A percentile compares a stretch with the other conserved stretches of the same genome.
Conservation (phyloP, 2,797 vertebrate genomes). For the Trichosurus vulpecula region DNA sequence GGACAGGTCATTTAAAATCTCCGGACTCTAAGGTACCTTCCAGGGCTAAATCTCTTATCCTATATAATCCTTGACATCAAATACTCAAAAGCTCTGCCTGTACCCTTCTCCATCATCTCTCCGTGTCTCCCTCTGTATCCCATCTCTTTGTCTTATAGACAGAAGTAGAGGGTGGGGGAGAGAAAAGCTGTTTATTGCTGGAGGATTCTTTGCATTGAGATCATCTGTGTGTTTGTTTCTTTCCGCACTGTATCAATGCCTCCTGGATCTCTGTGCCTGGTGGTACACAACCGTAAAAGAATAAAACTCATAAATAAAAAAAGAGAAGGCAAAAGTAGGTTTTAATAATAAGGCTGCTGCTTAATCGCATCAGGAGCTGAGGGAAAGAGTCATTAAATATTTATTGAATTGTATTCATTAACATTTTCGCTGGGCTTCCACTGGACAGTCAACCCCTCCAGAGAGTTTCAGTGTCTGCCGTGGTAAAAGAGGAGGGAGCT, state of each 20-base stretch:
- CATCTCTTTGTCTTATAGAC: background rate
- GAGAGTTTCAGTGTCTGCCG: slow-evolving; percentile 63
- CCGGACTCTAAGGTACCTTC: background rate
- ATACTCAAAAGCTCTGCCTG: background rate
- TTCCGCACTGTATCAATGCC: background rate
- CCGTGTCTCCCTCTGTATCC: background rate
- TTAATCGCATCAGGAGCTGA: slow-evolving; percentile 70
- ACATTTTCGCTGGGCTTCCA: slow-evolving; percentile 63
- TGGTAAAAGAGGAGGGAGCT: slow-evolving; percentile 40
- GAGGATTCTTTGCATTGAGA: background rate
- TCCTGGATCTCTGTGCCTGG: slow-evolving; percentile 24
- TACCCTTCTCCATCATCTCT: background rate
- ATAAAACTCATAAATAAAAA: slow-evolving; percentile 70
- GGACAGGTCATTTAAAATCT: background rate
- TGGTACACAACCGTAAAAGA: slow-evolving; percentile 50
- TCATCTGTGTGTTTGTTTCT: slow-evolving; percentile 14
- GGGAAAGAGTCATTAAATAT: slow-evolving; percentile 81
- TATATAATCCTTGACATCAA: background rate
- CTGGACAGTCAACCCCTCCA: slow-evolving; percentile 58
- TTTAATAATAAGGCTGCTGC: slow-evolving; percentile 74
- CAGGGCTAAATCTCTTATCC: background rate
- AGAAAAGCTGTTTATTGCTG: background rate
- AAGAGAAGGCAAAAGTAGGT: slow-evolving; percentile 64
- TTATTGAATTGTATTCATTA: slow-evolving; percentile 76
- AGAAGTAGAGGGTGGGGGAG: background rate